Evolutionary conservation across 64 coral and sea anemone species (phyloP).

Genomic region (Porites lutea): DNA sequence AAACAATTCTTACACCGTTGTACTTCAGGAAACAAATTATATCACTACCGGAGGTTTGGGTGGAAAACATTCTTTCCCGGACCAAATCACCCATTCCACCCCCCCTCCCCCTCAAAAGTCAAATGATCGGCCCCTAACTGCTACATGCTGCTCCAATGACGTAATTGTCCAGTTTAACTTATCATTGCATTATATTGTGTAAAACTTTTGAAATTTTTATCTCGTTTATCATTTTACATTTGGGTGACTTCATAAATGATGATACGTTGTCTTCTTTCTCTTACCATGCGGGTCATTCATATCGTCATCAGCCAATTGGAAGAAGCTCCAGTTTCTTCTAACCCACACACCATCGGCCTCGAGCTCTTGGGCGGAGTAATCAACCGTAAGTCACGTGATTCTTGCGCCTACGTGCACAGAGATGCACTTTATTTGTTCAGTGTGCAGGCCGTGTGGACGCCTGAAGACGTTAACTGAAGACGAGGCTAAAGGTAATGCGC

Average conservation of each 20-base stretch:
- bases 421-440: conserved; percentile 23
- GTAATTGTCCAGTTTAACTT: too few relatives aligned
- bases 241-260: too few relatives aligned
- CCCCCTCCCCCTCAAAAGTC: not conserved
- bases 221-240: too few relatives aligned
- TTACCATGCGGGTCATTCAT: not conserved
- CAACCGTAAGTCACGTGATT: conserved; percentile 23
- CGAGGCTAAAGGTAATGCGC: conserved; percentile 11
- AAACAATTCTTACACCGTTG: too few relatives aligned
- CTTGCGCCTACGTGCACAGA: conserved; percentile 22
- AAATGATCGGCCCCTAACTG: not conserved
- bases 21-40: not conserved
- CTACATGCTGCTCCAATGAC: not conserved
- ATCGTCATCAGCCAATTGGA: conserved; percentile 7
- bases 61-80: too few relatives aligned
- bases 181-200: too few relatives aligned
- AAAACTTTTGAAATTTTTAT: too few relatives aligned
- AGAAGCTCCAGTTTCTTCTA: conserved; percentile 8
- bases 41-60: not conserved
- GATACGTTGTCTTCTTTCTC: not conserved
- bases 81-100: too few relatives aligned
- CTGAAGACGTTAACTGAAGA: conserved; percentile 1
- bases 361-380: conserved; percentile 36
- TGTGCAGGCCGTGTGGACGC: conserved; percentile 28
- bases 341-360: not conserved